Percentiles rank a stretch among this genome's conserved stretches.
These are phyloP conservation scores for Drosophila seclusa DNA, from an alignment of 2,888 invertebrate species.

Conservation along the genomic window DNA sequence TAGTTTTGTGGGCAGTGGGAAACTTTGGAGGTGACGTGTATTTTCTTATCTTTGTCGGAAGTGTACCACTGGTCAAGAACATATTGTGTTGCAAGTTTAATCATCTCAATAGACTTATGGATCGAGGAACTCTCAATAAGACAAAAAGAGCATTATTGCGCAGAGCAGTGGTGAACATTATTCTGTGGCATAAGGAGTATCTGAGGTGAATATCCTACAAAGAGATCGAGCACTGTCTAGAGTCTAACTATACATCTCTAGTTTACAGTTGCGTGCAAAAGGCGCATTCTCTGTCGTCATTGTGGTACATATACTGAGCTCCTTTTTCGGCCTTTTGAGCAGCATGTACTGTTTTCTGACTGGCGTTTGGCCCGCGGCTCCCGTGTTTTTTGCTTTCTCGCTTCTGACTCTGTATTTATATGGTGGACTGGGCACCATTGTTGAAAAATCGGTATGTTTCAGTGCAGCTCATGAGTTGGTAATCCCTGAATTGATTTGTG, in stretches of 20 bases:
- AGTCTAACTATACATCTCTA: constrained; percentile 8
- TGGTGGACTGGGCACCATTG: constrained; percentile 60
- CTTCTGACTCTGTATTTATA: constrained; percentile 49
- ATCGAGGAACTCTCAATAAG: not conserved
- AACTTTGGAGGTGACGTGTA: constrained; percentile 60
- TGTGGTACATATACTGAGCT: constrained; percentile 41
- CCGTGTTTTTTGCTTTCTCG: constrained; percentile 41
- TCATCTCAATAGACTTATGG: constrained; percentile 35
- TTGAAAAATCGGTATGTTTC: constrained; percentile 53
- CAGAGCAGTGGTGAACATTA: constrained; percentile 32
- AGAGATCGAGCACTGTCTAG: not conserved
- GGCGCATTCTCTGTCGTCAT: constrained; percentile 37
- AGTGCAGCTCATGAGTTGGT: not conserved
- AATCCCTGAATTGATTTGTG: constrained; percentile 3
- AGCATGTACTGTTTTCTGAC: constrained; percentile 49
- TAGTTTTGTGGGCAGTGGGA: constrained; percentile 50
- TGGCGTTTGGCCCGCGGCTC: constrained; percentile 57
- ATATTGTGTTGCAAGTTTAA: constrained; percentile 52
- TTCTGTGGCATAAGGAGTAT: constrained; percentile 57
- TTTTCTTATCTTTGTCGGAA: constrained; percentile 39
- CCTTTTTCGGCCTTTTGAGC: constrained; percentile 31
- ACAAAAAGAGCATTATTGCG: not conserved
- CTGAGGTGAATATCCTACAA: constrained; percentile 32
- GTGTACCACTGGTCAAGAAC: constrained; percentile 54
- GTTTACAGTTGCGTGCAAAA: constrained; percentile 25